These are phyloP conservation scores for Neoaliturus tenellus DNA, from an alignment of 2,888 invertebrate genomes.

Conservation along the genomic window DNA sequence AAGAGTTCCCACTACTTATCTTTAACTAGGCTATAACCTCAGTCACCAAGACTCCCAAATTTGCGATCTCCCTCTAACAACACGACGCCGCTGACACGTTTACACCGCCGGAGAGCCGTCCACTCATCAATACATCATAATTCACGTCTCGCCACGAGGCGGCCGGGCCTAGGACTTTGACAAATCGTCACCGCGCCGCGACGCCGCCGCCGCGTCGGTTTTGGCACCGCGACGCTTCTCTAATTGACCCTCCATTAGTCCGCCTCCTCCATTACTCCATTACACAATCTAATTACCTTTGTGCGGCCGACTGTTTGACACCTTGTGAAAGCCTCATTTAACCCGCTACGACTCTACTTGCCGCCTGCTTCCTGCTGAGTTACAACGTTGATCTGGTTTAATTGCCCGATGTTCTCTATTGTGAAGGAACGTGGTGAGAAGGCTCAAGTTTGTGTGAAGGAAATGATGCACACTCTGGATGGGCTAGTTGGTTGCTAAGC, in stretches of 20 bases:
- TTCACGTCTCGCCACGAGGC: not conserved
- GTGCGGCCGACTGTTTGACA: conserved; percentile 34
- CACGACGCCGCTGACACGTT: not conserved
- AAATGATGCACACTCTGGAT: no score
- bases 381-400: not conserved
- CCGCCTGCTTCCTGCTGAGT: conserved; percentile 30
- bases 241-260: conserved; percentile 43
- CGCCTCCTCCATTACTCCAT: conserved; percentile 43
- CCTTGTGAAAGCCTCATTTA: conserved; percentile 42
- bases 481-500: no score
- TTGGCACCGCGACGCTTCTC: conserved; percentile 42
- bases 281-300: conserved; percentile 41
- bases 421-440: not conserved
- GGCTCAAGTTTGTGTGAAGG: no score
- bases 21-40: no score
- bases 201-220: not conserved
- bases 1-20: no score
- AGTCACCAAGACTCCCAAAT: no score
- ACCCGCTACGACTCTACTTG: not conserved
- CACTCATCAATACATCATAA: conserved; percentile 11
- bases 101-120: not conserved
- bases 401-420: not conserved
- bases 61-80: not conserved
- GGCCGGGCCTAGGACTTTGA: conserved; percentile 3
- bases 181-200: conserved; percentile 21